Evolutionary conservation across 2,797 vertebrate genomes (phyloP), one percentile per base, ranked within the genome.

Genomic region (Cossypha heuglini): DNA sequence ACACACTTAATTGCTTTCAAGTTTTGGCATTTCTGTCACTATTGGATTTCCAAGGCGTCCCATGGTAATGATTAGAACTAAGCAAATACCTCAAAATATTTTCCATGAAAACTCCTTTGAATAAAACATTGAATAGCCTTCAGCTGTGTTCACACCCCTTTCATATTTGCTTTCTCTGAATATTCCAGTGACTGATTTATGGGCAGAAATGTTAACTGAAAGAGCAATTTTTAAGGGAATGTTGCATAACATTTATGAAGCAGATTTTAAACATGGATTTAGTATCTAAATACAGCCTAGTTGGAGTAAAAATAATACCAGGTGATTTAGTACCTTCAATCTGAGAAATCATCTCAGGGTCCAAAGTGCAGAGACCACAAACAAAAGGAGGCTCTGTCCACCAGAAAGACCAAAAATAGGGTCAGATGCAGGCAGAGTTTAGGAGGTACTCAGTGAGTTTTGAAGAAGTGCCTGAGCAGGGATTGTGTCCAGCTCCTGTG

Each of bases 1-100:
- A 94, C 48, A 84, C 71, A 35, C 6, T 95, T 96, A 96, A 96
- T 91, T 95, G 91, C 96, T 94, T 94, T 95, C 92, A 86, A 97
- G 89, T 91, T 96, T 96, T 94, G 93, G 93, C 96, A 94, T 57
- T 94, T 91, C 73, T 95, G 76, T 94, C 92, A 88, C 95, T 93
- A 86, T 73, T 90, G 85, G 89, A 96, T 95, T 96, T 96, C 79
- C 76, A 94, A 87, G 58, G 66, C 0, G 9, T 97, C 96, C 96
- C 96, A 96, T 88, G 95, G 91, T 95, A 97, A 96, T 90, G 89
- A 96, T 96, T 97, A 96, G 89, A 96, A 90, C 93, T 97, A 86
- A 94, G 94, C 94, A 96, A 97, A 96, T 95, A 97, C 95, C 96
- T 96, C 96, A 90, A 96, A 96, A 95, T 95, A 91, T 93, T 97